Conservation (phyloP, 2,888 invertebrate species). For the Lasioglossum lativentre region DNA sequence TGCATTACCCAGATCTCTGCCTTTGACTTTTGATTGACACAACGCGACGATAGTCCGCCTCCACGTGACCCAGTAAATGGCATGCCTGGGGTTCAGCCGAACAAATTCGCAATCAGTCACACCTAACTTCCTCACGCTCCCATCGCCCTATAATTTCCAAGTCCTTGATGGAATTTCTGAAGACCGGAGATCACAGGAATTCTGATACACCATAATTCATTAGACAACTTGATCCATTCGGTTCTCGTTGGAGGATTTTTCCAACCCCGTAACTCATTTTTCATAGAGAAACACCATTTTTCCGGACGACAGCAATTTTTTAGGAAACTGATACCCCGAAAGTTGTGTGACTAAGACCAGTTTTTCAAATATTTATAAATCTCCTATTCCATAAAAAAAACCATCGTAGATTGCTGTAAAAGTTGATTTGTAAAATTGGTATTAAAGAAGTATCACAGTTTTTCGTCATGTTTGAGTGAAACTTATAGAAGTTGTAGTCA, state of each 20-base stretch:
- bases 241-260: not conserved
- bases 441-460: no score
- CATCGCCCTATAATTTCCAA: slow-evolving; percentile 17
- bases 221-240: not conserved
- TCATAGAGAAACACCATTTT: not conserved
- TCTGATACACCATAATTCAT: not conserved
- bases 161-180: slow-evolving; percentile 21
- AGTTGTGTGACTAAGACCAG: not conserved
- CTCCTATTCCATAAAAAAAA: not conserved
- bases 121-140: not conserved
- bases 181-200: not conserved
- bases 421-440: no score
- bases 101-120: slow-evolving; percentile 32
- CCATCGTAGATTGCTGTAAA: no score
- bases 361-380: not conserved
- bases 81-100: not conserved
- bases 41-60: not conserved
- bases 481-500: no score
- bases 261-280: not conserved
- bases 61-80: not conserved
- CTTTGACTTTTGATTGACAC: slow-evolving; percentile 5
- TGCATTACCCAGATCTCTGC: not conserved
- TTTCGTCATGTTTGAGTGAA: no score
- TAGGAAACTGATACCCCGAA: not conserved
- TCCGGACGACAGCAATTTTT: not conserved